phyloP scores from a whole-genome alignment of 2,797 vertebrate genomes.

The Apodemus agrarius region DNA sequence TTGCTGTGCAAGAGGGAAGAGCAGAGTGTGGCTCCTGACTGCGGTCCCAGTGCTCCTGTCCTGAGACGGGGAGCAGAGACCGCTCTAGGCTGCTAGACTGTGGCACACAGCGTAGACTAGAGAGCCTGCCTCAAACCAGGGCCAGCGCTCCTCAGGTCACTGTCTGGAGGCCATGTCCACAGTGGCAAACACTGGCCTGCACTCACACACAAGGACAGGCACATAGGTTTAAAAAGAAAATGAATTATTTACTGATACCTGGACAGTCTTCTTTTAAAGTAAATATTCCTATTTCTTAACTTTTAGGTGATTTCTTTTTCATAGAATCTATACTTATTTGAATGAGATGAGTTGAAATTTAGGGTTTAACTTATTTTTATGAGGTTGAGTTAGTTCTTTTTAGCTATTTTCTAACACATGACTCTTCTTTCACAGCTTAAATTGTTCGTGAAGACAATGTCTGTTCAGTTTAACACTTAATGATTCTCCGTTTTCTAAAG shows the following conservation, averaged over 20 bases:
- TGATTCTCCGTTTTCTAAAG: slow-evolving; percentile 54
- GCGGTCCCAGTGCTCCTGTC: neutral
- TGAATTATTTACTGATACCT: slow-evolving; percentile 23
- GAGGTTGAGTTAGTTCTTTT: slow-evolving; percentile 40
- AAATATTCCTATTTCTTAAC: neutral
- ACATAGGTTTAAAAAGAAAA: neutral
- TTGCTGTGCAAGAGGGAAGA: neutral
- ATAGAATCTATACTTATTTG: neutral
- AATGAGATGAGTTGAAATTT: neutral
- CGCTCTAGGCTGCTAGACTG: neutral
- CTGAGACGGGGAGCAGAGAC: too few species aligned
- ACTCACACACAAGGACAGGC: too few species aligned
- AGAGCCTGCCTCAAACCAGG: neutral
- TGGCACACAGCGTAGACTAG: neutral
- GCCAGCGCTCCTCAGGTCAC: too few species aligned
- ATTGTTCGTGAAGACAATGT: slow-evolving; percentile 31
- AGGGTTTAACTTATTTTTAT: slow-evolving; percentile 45
- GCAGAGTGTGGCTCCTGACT: too few species aligned
- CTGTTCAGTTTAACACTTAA: slow-evolving; percentile 35
- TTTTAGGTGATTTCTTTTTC: neutral
- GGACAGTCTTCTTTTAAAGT: slow-evolving; percentile 11
- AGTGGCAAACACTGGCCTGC: too few species aligned
- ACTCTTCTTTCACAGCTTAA: slow-evolving; percentile 18
- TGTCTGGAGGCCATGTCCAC: neutral
- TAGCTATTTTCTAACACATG: neutral